These are phyloP conservation scores for Amphiprion percula DNA, from an alignment of 2,113 vertebrate genomes.

Conservation along the genomic window DNA sequence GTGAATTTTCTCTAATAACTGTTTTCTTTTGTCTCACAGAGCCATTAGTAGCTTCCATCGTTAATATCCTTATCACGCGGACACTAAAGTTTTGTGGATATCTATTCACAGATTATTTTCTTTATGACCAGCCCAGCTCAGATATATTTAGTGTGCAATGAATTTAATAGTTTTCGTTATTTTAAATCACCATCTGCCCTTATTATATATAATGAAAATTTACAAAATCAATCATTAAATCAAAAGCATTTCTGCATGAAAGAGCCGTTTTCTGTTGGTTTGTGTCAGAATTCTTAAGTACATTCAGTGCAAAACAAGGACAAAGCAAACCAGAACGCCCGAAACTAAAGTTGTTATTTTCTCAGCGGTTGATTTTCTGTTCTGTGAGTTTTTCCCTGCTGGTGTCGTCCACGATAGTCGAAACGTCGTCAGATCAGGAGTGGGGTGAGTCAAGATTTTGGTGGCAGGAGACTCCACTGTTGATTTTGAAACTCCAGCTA, in stretches of 20 bases:
- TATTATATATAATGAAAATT: no score
- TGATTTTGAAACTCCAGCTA: conserved; percentile 80
- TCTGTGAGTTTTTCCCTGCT: neutral
- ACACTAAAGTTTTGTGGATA: neutral
- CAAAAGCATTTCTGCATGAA: no score
- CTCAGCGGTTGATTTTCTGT: neutral
- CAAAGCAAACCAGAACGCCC: neutral
- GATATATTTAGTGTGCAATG: no score
- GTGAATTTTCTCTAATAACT: neutral
- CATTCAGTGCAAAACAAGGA: neutral
- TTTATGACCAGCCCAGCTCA: no score
- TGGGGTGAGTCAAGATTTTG: conserved; percentile 54
- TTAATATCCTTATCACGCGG: neutral
- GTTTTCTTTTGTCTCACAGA: conserved; percentile 14
- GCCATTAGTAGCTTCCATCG: neutral
- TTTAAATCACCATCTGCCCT: no score
- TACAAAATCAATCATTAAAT: no score
- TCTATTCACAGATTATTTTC: no score
- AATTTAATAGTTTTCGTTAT: no score
- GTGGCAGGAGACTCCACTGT: conserved; percentile 68
- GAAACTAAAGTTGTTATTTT: neutral
- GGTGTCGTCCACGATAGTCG: conserved; percentile 18
- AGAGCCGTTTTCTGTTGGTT: no score
- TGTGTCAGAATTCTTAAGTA: neutral
- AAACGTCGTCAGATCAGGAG: conserved; percentile 54